A percentile compares a stretch with the other conserved stretches of the same genome.
These are phyloP conservation scores for Columba janthina DNA, from an alignment of 2,113 vertebrate species.

Conservation along the genomic window DNA sequence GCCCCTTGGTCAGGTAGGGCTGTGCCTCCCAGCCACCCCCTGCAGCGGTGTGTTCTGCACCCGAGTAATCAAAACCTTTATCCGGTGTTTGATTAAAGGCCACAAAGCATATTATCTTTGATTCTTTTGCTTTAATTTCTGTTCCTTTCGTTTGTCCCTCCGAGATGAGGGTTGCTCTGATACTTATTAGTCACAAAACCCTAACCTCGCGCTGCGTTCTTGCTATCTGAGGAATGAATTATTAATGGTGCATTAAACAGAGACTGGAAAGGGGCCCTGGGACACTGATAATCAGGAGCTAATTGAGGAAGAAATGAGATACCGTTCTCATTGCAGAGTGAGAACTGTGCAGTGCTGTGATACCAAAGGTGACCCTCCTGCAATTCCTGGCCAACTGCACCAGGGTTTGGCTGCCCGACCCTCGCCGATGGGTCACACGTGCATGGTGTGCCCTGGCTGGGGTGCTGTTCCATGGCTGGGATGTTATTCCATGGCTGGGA, in stretches of 20 bases:
- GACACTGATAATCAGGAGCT: slow-evolving; percentile 74
- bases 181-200: slow-evolving; percentile 52
- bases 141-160: slow-evolving; percentile 52
- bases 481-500: neutral
- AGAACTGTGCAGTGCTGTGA: neutral
- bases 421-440: accelerated
- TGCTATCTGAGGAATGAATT: slow-evolving; percentile 73
- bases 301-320: slow-evolving; percentile 75
- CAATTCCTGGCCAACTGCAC: neutral
- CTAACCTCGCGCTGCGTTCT: slow-evolving; percentile 28
- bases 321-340: neutral
- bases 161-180: slow-evolving; percentile 41
- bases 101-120: neutral
- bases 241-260: slow-evolving; percentile 74
- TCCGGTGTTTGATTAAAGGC: slow-evolving; percentile 41
- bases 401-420: neutral
- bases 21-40: too few species aligned
- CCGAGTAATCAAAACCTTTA: neutral
- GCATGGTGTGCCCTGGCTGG: neutral
- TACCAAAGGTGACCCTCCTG: slow-evolving; percentile 65
- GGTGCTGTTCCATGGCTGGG: neutral
- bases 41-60: neutral
- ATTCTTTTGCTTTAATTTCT: slow-evolving; percentile 21
- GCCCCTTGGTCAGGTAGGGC: too few species aligned
- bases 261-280: slow-evolving; percentile 65